phyloP scores from a whole-genome alignment of 2,113 vertebrate species.

The Anseranas semipalmata region DNA sequence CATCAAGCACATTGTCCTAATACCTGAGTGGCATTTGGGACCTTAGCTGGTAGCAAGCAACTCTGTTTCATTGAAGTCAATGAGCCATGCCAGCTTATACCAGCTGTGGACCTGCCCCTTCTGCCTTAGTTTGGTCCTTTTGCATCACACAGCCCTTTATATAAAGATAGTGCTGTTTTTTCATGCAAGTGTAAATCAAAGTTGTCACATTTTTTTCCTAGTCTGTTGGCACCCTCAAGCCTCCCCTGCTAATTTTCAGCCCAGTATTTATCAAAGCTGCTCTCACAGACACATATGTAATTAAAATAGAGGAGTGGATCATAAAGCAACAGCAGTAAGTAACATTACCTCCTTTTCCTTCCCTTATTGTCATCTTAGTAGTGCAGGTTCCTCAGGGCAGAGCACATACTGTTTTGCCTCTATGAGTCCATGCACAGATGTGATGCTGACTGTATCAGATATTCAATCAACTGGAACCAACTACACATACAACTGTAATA shows the following conservation, averaged over 20 bases:
- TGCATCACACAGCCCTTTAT: neutral
- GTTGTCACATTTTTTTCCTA: neutral
- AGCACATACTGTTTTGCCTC: neutral
- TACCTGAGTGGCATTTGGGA: neutral
- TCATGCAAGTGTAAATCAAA: neutral
- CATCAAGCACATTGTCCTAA: neutral
- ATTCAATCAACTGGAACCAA: neutral
- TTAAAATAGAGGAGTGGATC: neutral
- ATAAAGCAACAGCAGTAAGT: neutral
- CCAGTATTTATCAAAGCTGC: neutral
- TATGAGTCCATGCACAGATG: neutral
- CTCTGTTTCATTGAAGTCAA: neutral
- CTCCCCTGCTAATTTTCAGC: neutral
- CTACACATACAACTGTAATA: neutral
- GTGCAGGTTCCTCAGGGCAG: neutral
- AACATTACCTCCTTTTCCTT: neutral
- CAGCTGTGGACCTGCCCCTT: neutral
- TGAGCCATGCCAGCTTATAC: neutral
- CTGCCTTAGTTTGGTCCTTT: neutral
- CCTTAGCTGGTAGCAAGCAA: neutral
- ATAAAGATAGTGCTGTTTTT: neutral
- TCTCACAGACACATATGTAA: neutral
- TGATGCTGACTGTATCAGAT: neutral
- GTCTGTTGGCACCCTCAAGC: neutral
- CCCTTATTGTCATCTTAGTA: neutral